phyloP scores from a whole-genome alignment of 2,888 invertebrate genomes.

The Rhyacophila evoluta region DNA sequence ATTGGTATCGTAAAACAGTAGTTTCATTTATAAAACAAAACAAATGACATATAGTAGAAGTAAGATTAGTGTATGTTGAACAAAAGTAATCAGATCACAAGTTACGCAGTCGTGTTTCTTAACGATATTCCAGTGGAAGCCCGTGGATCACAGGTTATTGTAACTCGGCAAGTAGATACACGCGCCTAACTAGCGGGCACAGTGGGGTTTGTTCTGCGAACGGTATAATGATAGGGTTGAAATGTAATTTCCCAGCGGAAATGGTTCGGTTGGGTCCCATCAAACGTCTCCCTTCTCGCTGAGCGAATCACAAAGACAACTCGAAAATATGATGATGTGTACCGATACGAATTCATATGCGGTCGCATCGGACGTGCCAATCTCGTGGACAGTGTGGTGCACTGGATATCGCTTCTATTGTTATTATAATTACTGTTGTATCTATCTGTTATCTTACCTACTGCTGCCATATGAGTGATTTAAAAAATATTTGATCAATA shows the following conservation, averaged over 20 bases:
- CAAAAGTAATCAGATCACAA: too few species aligned
- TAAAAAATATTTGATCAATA: too few species aligned
- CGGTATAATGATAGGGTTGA: conserved; percentile 51
- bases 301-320: conserved; percentile 25
- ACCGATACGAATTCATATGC: conserved; percentile 12
- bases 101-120: too few species aligned
- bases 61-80: too few species aligned
- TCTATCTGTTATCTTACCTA: too few species aligned
- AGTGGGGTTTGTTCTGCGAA: conserved; percentile 30
- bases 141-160: not conserved
- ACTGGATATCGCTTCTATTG: too few species aligned
- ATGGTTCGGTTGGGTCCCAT: conserved; percentile 45
- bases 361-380: not conserved
- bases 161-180: not conserved
- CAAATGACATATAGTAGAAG: too few species aligned
- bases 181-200: conserved; percentile 13
- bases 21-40: too few species aligned
- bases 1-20: too few species aligned
- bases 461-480: too few species aligned
- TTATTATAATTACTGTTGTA: too few species aligned
- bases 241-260: conserved; percentile 54
- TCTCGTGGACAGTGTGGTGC: conserved; percentile 1
- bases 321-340: conserved; percentile 8
- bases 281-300: conserved; percentile 22
- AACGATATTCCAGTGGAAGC: not conserved